phyloP scores from a whole-genome alignment of 2,888 invertebrate species.

The Drosophila sordidula region DNA sequence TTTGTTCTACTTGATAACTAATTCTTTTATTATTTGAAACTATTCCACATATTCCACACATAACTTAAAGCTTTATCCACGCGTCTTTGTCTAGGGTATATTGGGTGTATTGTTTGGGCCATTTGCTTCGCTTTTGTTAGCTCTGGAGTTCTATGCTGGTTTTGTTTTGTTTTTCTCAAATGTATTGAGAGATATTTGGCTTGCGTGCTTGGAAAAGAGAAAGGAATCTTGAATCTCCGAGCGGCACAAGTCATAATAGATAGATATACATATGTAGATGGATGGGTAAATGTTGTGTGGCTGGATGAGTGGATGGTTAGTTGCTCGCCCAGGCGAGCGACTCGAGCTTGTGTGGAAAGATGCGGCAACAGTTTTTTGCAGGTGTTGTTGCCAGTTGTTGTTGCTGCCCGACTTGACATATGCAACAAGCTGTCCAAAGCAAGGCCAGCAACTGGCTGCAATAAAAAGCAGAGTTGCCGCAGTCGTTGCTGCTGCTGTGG shows the following conservation, averaged over 20 bases:
- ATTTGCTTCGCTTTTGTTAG: conserved; percentile 10
- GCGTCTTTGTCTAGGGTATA: conserved; percentile 10
- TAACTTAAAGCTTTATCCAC: background rate
- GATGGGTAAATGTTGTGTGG: conserved; percentile 13
- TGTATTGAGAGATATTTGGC: conserved; percentile 26
- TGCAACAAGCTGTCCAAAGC: conserved; percentile 61
- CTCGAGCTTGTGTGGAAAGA: conserved; percentile 28
- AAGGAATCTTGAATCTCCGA: conserved; percentile 36
- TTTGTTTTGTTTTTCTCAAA: conserved; percentile 7
- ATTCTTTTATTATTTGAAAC: too few relatives aligned
- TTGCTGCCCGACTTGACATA: conserved; percentile 51
- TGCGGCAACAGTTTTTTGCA: conserved; percentile 35
- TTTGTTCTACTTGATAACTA: too few relatives aligned
- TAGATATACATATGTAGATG: conserved; percentile 35
- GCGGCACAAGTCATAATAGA: conserved; percentile 37
- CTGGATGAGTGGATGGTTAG: conserved; percentile 21
- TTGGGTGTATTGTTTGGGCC: background rate
- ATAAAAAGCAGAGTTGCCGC: conserved; percentile 23
- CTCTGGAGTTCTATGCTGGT: background rate
- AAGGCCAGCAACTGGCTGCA: conserved; percentile 55
- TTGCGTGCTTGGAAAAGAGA: conserved; percentile 48
- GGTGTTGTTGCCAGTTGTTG: conserved; percentile 31
- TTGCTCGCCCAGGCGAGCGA: conserved; percentile 20
- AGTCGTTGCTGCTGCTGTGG: conserved; percentile 15
- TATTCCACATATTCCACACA: too few relatives aligned